These are phyloP conservation scores for Drosophila takahashii DNA, from an alignment of 1,140 invertebrate genomes.

Conservation along the genomic window DNA sequence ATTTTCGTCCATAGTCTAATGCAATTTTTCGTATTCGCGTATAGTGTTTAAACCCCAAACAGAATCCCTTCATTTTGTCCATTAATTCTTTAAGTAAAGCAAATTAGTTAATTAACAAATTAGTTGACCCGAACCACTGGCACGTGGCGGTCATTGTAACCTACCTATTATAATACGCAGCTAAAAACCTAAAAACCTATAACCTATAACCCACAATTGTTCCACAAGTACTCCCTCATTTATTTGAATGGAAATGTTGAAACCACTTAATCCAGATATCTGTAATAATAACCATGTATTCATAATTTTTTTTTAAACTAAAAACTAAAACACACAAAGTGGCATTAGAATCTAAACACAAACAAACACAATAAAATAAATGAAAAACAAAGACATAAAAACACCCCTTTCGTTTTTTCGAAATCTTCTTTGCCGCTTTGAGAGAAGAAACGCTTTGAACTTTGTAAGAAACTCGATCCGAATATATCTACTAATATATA, in stretches of 20 bases:
- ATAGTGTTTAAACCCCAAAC: constrained; percentile 41
- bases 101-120: constrained; percentile 77
- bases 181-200: constrained; percentile 10
- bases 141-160: constrained; percentile 16
- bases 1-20: constrained; percentile 75
- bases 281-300: constrained; percentile 41
- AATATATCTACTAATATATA: constrained; percentile 12
- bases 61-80: constrained; percentile 55
- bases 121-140: constrained; percentile 20
- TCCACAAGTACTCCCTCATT: constrained; percentile 17
- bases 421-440: constrained; percentile 23
- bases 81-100: constrained; percentile 72
- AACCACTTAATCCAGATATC: constrained; percentile 18
- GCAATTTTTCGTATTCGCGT: constrained; percentile 41
- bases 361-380: constrained; percentile 43
- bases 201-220: constrained; percentile 25
- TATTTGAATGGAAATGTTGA: constrained; percentile 19
- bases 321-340: constrained; percentile 46
- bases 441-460: constrained; percentile 13
- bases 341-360: constrained; percentile 54
- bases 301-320: constrained; percentile 30
- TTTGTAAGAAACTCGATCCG: constrained; percentile 21
- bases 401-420: not conserved
- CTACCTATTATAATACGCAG: constrained; percentile 15
- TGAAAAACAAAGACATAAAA: constrained; percentile 11